A percentile compares a stretch with the other conserved stretches of the same genome.
Evolutionary conservation across 2,888 invertebrate species (phyloP).

Genomic region (Dicranocentrus wangi): DNA sequence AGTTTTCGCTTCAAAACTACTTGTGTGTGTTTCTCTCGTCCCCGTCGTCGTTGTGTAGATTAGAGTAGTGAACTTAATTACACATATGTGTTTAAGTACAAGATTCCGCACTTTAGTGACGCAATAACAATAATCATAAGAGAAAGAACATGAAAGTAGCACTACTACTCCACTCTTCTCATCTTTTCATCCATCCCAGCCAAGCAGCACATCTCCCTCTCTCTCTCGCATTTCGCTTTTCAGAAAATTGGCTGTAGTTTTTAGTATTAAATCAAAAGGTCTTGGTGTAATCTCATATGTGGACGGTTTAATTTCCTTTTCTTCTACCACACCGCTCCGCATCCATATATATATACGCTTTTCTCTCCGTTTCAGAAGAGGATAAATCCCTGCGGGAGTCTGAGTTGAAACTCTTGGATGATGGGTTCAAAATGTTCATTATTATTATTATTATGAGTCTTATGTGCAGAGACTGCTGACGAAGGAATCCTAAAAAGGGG

Average conservation of each 20-base stretch:
- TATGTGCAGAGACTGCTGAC: too few relatives aligned
- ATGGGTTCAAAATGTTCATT: too few relatives aligned
- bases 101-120: slow-evolving; percentile 29
- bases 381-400: slow-evolving; percentile 28
- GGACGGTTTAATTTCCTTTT: slow-evolving; percentile 17
- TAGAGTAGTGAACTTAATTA: slow-evolving; percentile 28
- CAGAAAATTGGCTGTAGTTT: not conserved
- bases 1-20: not conserved
- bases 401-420: too few relatives aligned
- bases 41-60: not conserved
- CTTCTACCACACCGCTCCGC: slow-evolving; percentile 1
- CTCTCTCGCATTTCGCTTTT: not conserved
- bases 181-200: slow-evolving; percentile 27
- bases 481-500: too few relatives aligned
- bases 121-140: slow-evolving; percentile 6
- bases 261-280: too few relatives aligned
- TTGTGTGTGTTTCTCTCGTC: not conserved
- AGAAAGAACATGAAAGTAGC: not conserved
- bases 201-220: too few relatives aligned
- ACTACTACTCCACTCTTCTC: slow-evolving; percentile 1
- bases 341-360: not conserved
- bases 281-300: not conserved
- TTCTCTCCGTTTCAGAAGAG: not conserved
- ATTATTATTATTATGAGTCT: too few relatives aligned
- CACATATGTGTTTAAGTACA: slow-evolving; percentile 26